Percentiles rank a stretch among this genome's conserved stretches.
Conservation (phyloP, 2,888 invertebrate genomes). For the Lasius fuliginosus region DNA sequence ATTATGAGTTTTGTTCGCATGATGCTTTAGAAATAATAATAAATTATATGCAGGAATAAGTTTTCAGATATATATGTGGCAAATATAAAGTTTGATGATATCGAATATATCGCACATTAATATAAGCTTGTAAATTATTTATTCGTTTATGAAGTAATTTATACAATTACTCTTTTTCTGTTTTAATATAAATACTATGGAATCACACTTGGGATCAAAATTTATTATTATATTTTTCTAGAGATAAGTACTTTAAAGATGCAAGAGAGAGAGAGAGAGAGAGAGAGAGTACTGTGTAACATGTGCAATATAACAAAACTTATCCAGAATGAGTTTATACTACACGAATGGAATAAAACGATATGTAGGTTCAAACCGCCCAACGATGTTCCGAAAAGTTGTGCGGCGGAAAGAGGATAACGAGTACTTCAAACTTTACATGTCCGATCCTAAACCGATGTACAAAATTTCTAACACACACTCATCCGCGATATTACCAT, state of each 20-base stretch:
- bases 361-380: constrained; percentile 43
- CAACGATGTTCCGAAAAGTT: constrained; percentile 54
- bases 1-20: not conserved
- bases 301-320: constrained; percentile 17
- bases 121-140: constrained; percentile 1
- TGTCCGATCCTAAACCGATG: constrained; percentile 54
- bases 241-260: constrained; percentile 21
- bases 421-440: constrained; percentile 56
- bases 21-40: not conserved
- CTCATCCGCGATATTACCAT: constrained; percentile 45
- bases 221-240: constrained; percentile 11
- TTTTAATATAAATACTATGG: not conserved
- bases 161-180: not conserved
- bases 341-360: constrained; percentile 37
- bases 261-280: not conserved
- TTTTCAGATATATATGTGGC: not conserved
- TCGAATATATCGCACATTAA: not conserved
- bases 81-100: constrained; percentile 8
- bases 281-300: not conserved
- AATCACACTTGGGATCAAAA: not conserved
- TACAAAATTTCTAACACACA: constrained; percentile 53
- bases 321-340: constrained; percentile 30
- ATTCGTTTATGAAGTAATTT: constrained; percentile 18
- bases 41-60: not conserved
- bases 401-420: constrained; percentile 53